These are phyloP conservation scores for Coleophora deauratella DNA, from an alignment of 2,888 invertebrate species.

Conservation along the genomic window DNA sequence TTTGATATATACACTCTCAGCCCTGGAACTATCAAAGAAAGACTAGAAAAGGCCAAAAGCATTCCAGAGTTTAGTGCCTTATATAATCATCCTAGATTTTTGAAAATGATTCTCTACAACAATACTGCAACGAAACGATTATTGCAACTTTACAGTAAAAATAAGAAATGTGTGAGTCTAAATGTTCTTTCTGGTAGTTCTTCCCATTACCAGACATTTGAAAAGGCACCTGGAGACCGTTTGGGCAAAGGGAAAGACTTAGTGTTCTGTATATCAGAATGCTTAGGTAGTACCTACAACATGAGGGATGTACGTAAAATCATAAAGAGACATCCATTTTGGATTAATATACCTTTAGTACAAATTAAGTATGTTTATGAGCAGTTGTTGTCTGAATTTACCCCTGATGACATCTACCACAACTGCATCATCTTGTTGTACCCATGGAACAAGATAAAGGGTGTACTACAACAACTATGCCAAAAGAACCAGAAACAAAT, in stretches of 20 bases:
- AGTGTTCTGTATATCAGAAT: constrained; percentile 49
- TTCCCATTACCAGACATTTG: constrained; percentile 50
- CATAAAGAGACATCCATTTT: constrained; percentile 57
- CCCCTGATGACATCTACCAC: constrained; percentile 48
- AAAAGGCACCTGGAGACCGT: constrained; percentile 58
- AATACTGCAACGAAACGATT: constrained; percentile 51
- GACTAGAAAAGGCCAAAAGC: constrained; percentile 43
- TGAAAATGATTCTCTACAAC: constrained; percentile 59
- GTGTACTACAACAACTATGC: constrained; percentile 25
- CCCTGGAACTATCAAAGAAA: constrained; percentile 45
- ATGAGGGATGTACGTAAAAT: constrained; percentile 32
- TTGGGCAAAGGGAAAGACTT: constrained; percentile 61
- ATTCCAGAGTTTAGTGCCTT: constrained; percentile 58
- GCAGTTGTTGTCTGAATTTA: constrained; percentile 39
- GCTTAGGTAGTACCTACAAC: constrained; percentile 36
- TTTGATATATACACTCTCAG: constrained; percentile 57
- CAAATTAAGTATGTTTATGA: constrained; percentile 52
- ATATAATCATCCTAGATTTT: constrained; percentile 53
- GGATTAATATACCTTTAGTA: constrained; percentile 58
- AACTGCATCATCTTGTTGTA: constrained; percentile 59
- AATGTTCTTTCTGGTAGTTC: constrained; percentile 59
- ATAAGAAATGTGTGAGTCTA: constrained; percentile 60
- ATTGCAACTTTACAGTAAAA: constrained; percentile 37
- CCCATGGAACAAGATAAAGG: constrained; percentile 59
- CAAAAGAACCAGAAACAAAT: constrained; percentile 19